A percentile compares a stretch with the other conserved stretches of the same genome.
These are phyloP conservation scores for Plecotus auritus DNA, from an alignment of 2,113 vertebrate species.

Conservation along the genomic window DNA sequence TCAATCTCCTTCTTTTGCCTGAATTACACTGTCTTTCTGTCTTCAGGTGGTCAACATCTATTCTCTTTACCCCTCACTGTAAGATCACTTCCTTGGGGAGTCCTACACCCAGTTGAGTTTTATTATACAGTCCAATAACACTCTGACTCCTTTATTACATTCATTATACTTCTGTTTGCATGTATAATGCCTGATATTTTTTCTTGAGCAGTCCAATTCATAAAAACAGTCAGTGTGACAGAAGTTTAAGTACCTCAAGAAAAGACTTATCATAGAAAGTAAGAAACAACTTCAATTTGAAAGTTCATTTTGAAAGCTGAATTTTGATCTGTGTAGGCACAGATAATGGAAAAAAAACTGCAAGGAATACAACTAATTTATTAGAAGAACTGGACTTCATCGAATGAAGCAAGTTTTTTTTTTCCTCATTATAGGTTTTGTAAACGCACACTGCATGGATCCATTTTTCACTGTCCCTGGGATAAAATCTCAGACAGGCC, in stretches of 20 bases:
- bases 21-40: neutral
- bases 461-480: neutral
- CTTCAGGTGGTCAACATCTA: neutral
- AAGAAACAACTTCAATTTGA: neutral
- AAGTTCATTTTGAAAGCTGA: constrained; percentile 16
- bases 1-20: neutral
- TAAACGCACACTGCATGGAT: neutral
- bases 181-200: neutral
- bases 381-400: neutral
- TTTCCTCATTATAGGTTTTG: neutral
- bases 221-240: neutral
- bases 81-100: neutral
- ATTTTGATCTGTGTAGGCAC: neutral
- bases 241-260: neutral
- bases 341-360: neutral
- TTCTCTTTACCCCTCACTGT: neutral
- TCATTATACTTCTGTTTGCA: neutral
- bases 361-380: neutral
- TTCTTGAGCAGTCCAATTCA: neutral
- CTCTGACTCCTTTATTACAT: neutral
- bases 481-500: neutral
- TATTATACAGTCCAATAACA: neutral
- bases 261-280: neutral
- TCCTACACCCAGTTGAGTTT: neutral
- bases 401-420: neutral